These are phyloP conservation scores for Hylaea fasciaria DNA, from an alignment of 2,888 invertebrate genomes.

Conservation along the genomic window DNA sequence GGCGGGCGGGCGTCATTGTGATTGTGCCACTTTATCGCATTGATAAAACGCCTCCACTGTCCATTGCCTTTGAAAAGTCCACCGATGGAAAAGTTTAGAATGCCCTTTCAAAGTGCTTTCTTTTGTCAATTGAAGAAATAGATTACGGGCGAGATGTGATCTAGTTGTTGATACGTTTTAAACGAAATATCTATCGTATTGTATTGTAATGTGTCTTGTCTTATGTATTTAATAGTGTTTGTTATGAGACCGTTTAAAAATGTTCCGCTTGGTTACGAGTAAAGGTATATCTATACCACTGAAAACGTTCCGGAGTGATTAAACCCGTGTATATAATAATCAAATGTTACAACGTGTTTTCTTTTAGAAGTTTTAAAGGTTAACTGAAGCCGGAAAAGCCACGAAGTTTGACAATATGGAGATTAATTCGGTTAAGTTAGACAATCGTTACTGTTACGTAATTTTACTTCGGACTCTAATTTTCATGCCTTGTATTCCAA, in stretches of 20 bases:
- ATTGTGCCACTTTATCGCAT: conserved; percentile 55
- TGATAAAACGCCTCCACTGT: conserved; percentile 72
- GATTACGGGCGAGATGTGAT: conserved; percentile 31
- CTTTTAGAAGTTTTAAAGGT: conserved; percentile 1
- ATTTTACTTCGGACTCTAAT: too few species aligned
- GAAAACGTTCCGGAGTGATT: too few species aligned
- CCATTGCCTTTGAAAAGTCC: conserved; percentile 70
- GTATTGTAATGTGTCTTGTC: too few species aligned
- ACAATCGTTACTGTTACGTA: too few species aligned
- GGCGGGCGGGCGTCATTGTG: conserved; percentile 47
- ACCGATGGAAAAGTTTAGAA: conserved; percentile 70
- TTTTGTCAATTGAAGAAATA: conserved; percentile 35
- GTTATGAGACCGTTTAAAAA: background rate
- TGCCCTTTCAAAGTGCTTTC: conserved; percentile 56
- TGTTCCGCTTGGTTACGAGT: too few species aligned
- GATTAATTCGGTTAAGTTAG: too few species aligned
- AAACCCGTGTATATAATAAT: background rate
- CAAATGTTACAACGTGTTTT: background rate
- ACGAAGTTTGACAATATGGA: too few species aligned
- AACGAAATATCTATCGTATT: conserved; percentile 4
- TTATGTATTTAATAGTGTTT: too few species aligned
- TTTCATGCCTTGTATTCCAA: too few species aligned
- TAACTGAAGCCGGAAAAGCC: too few species aligned
- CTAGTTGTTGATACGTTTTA: conserved; percentile 22
- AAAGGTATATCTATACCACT: too few species aligned